These are phyloP conservation scores for Denticeps clupeoides DNA, from an alignment of 2,797 vertebrate genomes.

Conservation along the genomic window DNA sequence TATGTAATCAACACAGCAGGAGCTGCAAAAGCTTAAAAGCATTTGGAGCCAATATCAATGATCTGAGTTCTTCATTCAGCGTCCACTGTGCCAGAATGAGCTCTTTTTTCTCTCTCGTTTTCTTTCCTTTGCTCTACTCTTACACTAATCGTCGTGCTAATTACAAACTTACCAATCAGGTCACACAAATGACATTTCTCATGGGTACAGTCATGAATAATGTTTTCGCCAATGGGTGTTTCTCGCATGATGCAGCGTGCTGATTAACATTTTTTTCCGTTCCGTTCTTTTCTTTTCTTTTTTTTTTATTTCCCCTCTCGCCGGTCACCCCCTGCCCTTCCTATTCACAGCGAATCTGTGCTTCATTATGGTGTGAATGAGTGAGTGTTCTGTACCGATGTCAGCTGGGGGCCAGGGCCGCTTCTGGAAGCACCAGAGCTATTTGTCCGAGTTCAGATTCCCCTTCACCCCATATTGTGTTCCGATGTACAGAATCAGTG, in stretches of 20 bases:
- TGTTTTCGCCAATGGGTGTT: slow-evolving; percentile 20
- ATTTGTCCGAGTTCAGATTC: too few species aligned
- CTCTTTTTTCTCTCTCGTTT: neutral
- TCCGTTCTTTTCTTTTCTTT: slow-evolving; percentile 8
- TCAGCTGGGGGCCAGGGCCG: too few species aligned
- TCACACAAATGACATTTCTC: slow-evolving; percentile 22
- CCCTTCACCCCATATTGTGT: too few species aligned
- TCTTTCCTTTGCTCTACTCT: slow-evolving; percentile 5
- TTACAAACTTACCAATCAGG: slow-evolving; percentile 24
- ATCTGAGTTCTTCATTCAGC: slow-evolving; percentile 18
- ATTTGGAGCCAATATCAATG: slow-evolving; percentile 18
- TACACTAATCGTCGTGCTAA: slow-evolving; percentile 28
- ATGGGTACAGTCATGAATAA: slow-evolving; percentile 13
- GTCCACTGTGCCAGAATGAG: neutral
- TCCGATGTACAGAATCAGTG: too few species aligned
- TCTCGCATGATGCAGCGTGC: slow-evolving; percentile 4
- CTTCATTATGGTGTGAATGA: slow-evolving; percentile 29
- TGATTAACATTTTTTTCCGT: slow-evolving; percentile 11
- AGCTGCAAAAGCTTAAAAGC: slow-evolving; percentile 7
- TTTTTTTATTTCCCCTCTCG: slow-evolving; percentile 6
- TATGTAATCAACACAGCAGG: slow-evolving; percentile 17
- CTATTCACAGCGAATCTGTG: slow-evolving; percentile 25
- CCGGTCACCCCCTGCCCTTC: neutral
- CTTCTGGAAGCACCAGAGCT: too few species aligned
- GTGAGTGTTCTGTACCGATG: slow-evolving; percentile 24